phyloP scores from a whole-genome alignment of 37 sponge, comb jelly and placozoan genomes.

The Theonella swinhoei region DNA sequence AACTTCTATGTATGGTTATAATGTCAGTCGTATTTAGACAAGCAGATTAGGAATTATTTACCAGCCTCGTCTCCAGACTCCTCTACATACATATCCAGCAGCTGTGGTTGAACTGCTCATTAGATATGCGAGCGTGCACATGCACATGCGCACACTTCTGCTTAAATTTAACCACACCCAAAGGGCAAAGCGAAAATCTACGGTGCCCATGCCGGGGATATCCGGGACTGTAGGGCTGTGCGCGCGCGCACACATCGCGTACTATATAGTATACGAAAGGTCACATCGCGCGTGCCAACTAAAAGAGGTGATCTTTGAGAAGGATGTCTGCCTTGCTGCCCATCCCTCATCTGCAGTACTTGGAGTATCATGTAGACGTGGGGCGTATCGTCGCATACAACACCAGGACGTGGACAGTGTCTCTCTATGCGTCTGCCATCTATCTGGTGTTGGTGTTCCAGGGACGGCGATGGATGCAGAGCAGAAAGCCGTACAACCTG shows the following conservation, averaged over 20 bases:
- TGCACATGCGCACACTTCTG: neutral
- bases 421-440: slow-evolving; percentile 24
- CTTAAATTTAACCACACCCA: too few species aligned
- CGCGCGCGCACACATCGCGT: neutral
- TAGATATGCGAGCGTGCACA: too few species aligned
- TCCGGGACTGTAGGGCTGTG: too few species aligned
- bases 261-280: too few species aligned
- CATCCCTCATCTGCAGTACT: neutral
- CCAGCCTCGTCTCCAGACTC: too few species aligned
- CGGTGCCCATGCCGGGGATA: too few species aligned
- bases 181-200: too few species aligned
- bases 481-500: slow-evolving; percentile 50
- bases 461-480: slow-evolving; percentile 65
- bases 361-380: neutral
- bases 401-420: slow-evolving; percentile 25
- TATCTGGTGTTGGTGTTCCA: slow-evolving; percentile 64
- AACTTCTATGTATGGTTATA: too few species aligned
- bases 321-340: neutral
- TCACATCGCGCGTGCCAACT: neutral
- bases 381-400: neutral
- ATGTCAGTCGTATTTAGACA: too few species aligned
- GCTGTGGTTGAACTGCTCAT: too few species aligned
- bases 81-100: too few species aligned
- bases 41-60: too few species aligned
- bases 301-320: neutral